Percentiles rank a stretch among this genome's conserved stretches.
These are phyloP conservation scores for Hydrochoerus hydrochaeris DNA, from an alignment of 2,113 vertebrate species.

Conservation along the genomic window DNA sequence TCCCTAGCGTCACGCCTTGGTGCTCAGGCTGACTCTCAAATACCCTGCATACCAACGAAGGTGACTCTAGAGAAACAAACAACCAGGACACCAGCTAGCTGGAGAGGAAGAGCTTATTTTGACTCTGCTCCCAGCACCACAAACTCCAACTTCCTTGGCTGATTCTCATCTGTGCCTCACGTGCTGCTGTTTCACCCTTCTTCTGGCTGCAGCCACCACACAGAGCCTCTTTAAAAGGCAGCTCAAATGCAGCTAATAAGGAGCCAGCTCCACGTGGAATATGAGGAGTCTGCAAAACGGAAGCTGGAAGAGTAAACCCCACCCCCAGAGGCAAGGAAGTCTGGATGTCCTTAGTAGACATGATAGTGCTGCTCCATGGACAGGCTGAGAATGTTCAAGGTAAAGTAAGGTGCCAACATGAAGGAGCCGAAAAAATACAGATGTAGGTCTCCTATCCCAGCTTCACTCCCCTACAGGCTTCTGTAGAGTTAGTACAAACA, in stretches of 20 bases:
- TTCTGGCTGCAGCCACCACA: not conserved
- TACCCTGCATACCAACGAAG: not conserved
- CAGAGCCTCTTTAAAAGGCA: not conserved
- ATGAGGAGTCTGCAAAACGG: not conserved
- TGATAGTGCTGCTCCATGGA: not conserved
- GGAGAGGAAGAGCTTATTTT: not conserved
- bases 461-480: not conserved
- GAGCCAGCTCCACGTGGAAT: not conserved
- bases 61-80: constrained; percentile 28
- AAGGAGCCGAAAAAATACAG: not conserved
- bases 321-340: not conserved
- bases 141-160: not conserved
- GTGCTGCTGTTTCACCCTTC: not conserved
- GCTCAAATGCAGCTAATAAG: not conserved
- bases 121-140: not conserved
- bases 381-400: not conserved
- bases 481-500: not conserved
- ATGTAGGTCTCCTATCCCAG: not conserved
- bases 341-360: not conserved
- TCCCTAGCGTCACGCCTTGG: not conserved
- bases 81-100: not conserved
- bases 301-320: not conserved
- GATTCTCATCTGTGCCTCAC: not conserved
- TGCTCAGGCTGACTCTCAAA: constrained; percentile 25
- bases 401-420: not conserved